Evolutionary conservation across 2,113 vertebrate species (phyloP), one percentile per base, ranked within the genome.

Genomic region (Apteryx mantelli): DNA sequence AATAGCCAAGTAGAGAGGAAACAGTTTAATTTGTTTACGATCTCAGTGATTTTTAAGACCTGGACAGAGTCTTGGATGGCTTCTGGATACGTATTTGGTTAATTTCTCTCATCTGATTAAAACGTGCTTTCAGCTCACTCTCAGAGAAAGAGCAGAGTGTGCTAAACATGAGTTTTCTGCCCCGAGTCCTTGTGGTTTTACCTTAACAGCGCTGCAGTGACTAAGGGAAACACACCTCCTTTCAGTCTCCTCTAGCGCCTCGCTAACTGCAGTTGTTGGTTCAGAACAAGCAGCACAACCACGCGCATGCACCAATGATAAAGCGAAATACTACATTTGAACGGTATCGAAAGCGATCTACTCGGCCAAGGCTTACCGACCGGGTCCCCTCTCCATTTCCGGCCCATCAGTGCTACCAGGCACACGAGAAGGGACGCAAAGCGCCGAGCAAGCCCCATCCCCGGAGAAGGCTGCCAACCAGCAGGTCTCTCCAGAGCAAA

Each of bases 261-360:
- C 32, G 5, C 64, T 30, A 58, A 18, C 53, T 16, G 50, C 36
- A 46, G 46, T 0, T 8, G 22, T 3, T 65, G 58, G 50, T 58
- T 52, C 76, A 22, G 46, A 48, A 69, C 73, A 78, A 32, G 48
- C 50, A 38, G 58, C 3, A 1, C 20, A 36, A 53, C 25, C 4
- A 0, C 9, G 64, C 30, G 40, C 12, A 8, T 0, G 0, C 53
- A 22, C 52, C 26, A 32, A 42, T 16, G 30, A 22, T 2, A 0
- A 48, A 55, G 52, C 11, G 11, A 75, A 75, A 70, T 13, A 38
- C 13, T 2, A 3, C 8, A 8, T 13, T 46, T 34, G 11, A 66
- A n/a, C n/a, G 18, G 12, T 26, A 10, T 11, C 24, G 9, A 22
- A 25, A 58, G 78, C 85, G 64, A 46, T 19, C 38, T 30, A 17